Evolutionary conservation across 2,888 invertebrate species (phyloP).

Genomic region (Apodemia duryi): DNA sequence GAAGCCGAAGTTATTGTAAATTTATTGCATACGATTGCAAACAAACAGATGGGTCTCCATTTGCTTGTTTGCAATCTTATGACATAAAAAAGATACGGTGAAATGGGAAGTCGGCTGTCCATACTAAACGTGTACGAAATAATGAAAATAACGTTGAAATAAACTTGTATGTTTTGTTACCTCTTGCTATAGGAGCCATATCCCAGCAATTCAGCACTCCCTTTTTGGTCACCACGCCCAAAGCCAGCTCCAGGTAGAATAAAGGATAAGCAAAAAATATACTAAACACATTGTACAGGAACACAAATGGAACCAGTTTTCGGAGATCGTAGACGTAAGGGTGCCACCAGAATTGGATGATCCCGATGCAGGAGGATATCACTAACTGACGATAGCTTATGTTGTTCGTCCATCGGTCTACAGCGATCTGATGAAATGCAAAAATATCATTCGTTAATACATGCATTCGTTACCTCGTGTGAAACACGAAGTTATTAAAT

Average conservation of each 20-base stretch:
- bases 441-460: background rate
- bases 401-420: constrained; percentile 66
- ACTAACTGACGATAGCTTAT: constrained; percentile 66
- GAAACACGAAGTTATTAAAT: background rate
- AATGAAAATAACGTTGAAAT: background rate
- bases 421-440: constrained; percentile 41
- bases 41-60: too few species aligned
- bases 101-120: too few species aligned
- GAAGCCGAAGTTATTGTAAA: too few species aligned
- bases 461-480: too few species aligned
- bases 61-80: too few species aligned
- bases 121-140: too few species aligned
- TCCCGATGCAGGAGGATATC: constrained; percentile 59
- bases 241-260: constrained; percentile 61
- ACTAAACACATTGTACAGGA: constrained; percentile 64
- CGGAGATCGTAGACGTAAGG: constrained; percentile 58
- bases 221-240: constrained; percentile 64
- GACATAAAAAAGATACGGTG: too few species aligned
- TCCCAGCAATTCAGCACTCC: constrained; percentile 68
- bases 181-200: constrained; percentile 61
- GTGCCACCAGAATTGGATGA: constrained; percentile 67
- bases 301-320: constrained; percentile 57
- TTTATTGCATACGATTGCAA: too few species aligned
- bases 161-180: constrained; percentile 35
- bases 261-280: constrained; percentile 60